Percentiles rank a stretch among this genome's conserved stretches.
phyloP scores from a whole-genome alignment of 1,140 invertebrate species.

The Leptestheria dahalacensis region DNA sequence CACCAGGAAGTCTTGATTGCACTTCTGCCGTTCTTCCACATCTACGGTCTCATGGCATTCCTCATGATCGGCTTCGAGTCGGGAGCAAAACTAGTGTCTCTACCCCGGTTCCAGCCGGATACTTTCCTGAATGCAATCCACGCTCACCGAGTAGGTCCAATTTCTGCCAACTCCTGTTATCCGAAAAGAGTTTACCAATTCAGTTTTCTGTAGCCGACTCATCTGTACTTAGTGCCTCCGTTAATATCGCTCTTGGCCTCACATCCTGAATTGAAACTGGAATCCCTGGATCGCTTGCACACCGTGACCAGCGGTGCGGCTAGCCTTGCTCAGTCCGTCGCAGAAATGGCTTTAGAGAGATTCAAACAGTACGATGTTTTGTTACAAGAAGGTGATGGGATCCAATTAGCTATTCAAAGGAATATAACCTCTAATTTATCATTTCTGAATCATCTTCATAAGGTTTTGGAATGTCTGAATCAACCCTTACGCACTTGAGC shows the following conservation, averaged over 20 bases:
- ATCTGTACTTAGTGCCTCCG: conserved; percentile 33
- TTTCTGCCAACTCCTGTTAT: neutral
- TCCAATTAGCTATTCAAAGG: neutral
- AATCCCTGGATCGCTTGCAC: conserved; percentile 37
- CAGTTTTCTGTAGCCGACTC: conserved; percentile 22
- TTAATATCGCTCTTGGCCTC: conserved; percentile 50
- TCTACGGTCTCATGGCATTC: conserved; percentile 11
- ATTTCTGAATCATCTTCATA: no score
- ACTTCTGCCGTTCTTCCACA: conserved; percentile 15
- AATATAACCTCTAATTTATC: neutral
- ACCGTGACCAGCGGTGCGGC: conserved; percentile 50
- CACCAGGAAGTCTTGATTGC: conserved; percentile 9
- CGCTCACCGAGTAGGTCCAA: conserved; percentile 17
- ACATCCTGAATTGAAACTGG: conserved; percentile 39
- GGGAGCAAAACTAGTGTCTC: conserved; percentile 19
- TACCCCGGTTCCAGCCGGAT: conserved; percentile 20
- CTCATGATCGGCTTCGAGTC: conserved; percentile 18
- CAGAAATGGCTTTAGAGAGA: conserved; percentile 10
- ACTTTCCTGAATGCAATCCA: conserved; percentile 21
- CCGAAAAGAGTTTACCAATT: neutral
- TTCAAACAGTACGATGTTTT: conserved; percentile 7
- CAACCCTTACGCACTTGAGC: neutral
- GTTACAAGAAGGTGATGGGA: conserved; percentile 15
- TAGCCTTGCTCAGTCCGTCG: conserved; percentile 38
- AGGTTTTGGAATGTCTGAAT: conserved; percentile 15